These are phyloP conservation scores for Cylindroiulus punctatus DNA, from an alignment of 2,888 invertebrate genomes.

Conservation along the genomic window DNA sequence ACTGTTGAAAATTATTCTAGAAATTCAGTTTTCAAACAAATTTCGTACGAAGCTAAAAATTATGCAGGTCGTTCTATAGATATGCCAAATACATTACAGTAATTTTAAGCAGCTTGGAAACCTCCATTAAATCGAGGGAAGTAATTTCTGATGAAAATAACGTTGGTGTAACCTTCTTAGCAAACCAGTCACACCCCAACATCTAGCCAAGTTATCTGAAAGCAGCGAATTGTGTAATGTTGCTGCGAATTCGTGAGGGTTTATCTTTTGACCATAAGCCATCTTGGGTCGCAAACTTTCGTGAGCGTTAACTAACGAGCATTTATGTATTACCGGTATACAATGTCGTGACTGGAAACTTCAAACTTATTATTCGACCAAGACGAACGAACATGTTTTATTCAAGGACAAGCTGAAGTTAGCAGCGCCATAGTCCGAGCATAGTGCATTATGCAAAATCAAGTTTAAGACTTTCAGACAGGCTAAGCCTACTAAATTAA, in stretches of 20 bases:
- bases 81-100: neutral
- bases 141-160: constrained; percentile 17
- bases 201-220: neutral
- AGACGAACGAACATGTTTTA: constrained; percentile 27
- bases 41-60: neutral
- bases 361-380: neutral
- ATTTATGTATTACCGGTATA: constrained; percentile 8
- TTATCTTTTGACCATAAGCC: constrained; percentile 23
- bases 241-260: neutral
- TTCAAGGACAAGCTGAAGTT: constrained; percentile 5
- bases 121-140: neutral
- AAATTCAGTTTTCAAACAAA: no score
- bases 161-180: neutral
- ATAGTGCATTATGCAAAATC: constrained; percentile 33
- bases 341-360: neutral
- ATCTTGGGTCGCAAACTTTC: neutral
- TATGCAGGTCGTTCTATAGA: neutral
- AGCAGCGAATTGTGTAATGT: constrained; percentile 5
- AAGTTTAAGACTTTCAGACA: neutral
- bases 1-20: neutral
- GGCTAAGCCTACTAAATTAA: neutral
- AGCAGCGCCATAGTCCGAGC: neutral
- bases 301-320: neutral
- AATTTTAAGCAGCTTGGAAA: neutral
- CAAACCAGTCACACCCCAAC: neutral